Conservation (phyloP, 2,888 invertebrate species). For the Cataglyphis rosenhaueri region DNA sequence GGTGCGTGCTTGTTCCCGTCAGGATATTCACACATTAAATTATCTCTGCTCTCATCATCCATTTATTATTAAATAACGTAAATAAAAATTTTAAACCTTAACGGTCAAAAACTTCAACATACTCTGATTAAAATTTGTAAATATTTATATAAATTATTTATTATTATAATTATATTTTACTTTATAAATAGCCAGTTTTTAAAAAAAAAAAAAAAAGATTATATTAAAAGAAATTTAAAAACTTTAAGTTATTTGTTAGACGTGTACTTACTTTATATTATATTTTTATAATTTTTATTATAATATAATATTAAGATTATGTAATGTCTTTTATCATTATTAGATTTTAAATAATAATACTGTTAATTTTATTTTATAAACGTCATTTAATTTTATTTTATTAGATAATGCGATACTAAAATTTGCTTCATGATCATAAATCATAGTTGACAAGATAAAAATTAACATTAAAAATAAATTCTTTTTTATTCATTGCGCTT, state of each 20-base stretch:
- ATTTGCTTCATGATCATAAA: background rate
- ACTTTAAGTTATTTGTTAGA: background rate
- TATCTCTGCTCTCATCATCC: background rate
- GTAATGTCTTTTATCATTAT: background rate
- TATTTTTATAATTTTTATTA: background rate
- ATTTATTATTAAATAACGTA: background rate
- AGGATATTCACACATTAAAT: background rate
- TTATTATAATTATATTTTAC: background rate
- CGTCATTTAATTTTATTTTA: background rate
- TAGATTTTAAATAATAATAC: background rate
- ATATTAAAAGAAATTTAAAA: background rate
- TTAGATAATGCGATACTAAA: slow-evolving; percentile 19
- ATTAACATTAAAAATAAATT: slow-evolving; percentile 2
- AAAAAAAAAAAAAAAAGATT: background rate
- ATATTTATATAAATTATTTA: no score
- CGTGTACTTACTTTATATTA: background rate
- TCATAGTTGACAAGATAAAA: background rate
- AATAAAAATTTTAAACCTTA: slow-evolving; percentile 5
- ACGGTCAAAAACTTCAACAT: background rate
- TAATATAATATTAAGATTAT: background rate
- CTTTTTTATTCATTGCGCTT: background rate
- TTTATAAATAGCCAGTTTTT: background rate
- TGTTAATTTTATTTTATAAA: background rate
- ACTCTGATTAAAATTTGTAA: background rate
- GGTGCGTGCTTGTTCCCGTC: slow-evolving; percentile 5